Conservation (phyloP, 2,888 invertebrate species). For the Philaethria dido region DNA sequence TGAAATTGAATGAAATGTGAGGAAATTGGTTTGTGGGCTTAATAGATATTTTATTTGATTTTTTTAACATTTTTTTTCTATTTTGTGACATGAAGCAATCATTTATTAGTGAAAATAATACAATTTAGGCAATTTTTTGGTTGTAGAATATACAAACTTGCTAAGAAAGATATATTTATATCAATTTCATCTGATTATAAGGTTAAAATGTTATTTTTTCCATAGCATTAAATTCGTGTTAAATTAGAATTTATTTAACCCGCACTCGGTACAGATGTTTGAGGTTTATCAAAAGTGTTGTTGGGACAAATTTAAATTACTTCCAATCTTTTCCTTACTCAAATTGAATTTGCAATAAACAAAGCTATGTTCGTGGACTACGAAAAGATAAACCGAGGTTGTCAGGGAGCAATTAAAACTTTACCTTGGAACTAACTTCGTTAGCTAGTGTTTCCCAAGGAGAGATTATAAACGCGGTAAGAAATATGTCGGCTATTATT, state of each 20-base stretch:
- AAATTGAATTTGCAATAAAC: conserved; percentile 80
- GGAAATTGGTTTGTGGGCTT: too few relatives aligned
- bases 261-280: not conserved
- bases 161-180: not conserved
- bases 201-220: not conserved
- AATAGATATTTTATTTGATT: too few relatives aligned
- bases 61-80: too few relatives aligned
- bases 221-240: not conserved
- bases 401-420: conserved; percentile 81
- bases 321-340: conserved; percentile 44
- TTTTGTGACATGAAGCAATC: too few relatives aligned
- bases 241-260: conserved; percentile 13
- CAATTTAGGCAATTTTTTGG: not conserved
- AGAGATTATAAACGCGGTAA: conserved; percentile 67
- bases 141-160: not conserved
- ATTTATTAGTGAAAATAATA: too few relatives aligned
- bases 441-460: conserved; percentile 71
- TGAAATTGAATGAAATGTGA: too few relatives aligned
- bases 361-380: conserved; percentile 72
- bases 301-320: conserved; percentile 34
- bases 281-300: conserved; percentile 19
- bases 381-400: conserved; percentile 81
- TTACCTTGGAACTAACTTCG: conserved; percentile 80
- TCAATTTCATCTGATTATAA: not conserved
- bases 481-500: conserved; percentile 71